Evolutionary conservation across 2,888 invertebrate species (phyloP).

Genomic region (Monochamus alternatus): DNA sequence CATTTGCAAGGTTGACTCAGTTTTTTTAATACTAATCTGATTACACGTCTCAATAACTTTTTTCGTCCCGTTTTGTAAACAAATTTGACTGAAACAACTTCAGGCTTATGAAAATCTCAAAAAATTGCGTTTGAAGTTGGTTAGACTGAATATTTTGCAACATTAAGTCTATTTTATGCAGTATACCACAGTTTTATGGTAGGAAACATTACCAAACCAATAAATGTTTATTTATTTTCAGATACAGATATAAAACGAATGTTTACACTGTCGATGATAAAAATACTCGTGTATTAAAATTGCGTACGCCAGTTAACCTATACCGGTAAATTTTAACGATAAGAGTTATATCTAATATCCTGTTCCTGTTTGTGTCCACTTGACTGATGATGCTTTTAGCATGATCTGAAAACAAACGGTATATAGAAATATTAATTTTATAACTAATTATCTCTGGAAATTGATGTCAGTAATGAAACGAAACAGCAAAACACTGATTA

Average conservation of each 20-base stretch:
- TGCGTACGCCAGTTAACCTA: constrained; percentile 4
- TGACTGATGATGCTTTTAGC: constrained; percentile 17
- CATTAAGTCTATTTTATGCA: neutral
- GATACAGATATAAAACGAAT: constrained; percentile 1
- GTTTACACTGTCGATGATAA: constrained; percentile 7
- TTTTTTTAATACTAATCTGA: too few species aligned
- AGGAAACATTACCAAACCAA: neutral
- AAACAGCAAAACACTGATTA: neutral
- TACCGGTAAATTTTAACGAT: constrained; percentile 24
- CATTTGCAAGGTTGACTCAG: too few species aligned
- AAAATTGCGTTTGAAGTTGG: too few species aligned
- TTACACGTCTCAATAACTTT: too few species aligned
- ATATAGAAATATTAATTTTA: constrained; percentile 3
- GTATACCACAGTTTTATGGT: neutral
- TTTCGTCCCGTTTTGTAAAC: too few species aligned
- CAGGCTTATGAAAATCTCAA: too few species aligned
- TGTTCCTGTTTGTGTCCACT: constrained; percentile 29
- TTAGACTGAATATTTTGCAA: neutral
- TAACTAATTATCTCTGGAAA: neutral
- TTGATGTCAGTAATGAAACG: neutral
- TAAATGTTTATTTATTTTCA: neutral
- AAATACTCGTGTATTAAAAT: constrained; percentile 11
- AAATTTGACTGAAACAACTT: too few species aligned
- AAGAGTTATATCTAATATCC: constrained; percentile 29
- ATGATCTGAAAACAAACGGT: constrained; percentile 22